Evolutionary conservation across 1,140 invertebrate species (phyloP).

Genomic region (Camponotus floridanus): DNA sequence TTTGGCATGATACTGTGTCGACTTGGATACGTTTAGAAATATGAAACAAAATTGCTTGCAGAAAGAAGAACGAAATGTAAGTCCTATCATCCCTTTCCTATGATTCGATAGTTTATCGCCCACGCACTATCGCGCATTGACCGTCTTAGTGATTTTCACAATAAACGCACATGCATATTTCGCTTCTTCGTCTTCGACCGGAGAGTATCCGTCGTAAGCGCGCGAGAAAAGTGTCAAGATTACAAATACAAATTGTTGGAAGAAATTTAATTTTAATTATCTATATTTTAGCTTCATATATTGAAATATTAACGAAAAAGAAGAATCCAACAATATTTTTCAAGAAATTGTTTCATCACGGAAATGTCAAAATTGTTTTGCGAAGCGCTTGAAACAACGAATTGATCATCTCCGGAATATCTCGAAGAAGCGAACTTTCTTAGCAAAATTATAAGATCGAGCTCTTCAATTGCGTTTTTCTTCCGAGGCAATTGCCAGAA

Average conservation of each 20-base stretch:
- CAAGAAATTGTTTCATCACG: background rate
- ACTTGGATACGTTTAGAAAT: constrained; percentile 66
- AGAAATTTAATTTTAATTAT: background rate
- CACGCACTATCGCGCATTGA: too few relatives aligned
- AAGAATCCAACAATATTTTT: constrained; percentile 10
- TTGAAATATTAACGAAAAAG: background rate
- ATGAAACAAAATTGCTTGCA: constrained; percentile 57
- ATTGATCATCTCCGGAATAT: background rate
- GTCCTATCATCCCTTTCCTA: background rate
- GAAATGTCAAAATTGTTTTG: background rate
- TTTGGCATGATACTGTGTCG: constrained; percentile 80
- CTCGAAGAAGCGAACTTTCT: background rate
- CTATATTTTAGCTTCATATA: background rate
- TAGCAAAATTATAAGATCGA: background rate
- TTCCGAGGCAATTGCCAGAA: constrained; percentile 56
- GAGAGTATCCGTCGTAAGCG: too few relatives aligned
- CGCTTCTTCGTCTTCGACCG: too few relatives aligned
- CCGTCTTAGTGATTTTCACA: too few relatives aligned
- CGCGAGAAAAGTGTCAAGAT: too few relatives aligned
- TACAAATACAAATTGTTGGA: too few relatives aligned
- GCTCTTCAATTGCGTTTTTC: constrained; percentile 46
- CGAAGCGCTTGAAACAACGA: background rate
- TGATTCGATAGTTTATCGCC: background rate
- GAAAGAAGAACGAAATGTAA: constrained; percentile 49
- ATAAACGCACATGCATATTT: too few relatives aligned